These are phyloP conservation scores for Cichladusa arquata DNA, from an alignment of 2,113 vertebrate species.

Conservation along the genomic window DNA sequence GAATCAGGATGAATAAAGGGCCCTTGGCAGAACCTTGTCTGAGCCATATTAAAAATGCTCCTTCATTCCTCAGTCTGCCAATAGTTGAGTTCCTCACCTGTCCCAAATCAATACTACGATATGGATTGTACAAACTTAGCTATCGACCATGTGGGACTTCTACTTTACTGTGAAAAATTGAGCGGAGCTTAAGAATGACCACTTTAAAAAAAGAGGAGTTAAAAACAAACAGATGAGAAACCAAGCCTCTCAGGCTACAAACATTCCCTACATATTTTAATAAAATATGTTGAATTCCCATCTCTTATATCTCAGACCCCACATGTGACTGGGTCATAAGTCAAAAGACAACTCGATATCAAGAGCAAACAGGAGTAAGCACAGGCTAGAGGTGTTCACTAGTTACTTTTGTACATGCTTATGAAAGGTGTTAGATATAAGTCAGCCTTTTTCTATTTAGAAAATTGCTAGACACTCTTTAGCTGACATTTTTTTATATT, in stretches of 20 bases:
- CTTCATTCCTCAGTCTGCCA: constrained; percentile 27
- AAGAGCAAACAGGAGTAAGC: constrained; percentile 50
- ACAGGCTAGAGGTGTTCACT: constrained; percentile 35
- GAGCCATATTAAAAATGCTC: constrained; percentile 25
- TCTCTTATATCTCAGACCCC: not conserved
- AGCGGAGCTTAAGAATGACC: not conserved
- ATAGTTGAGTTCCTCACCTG: constrained; percentile 16
- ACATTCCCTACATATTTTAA: not conserved
- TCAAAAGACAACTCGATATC: constrained; percentile 47
- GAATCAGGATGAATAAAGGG: not conserved
- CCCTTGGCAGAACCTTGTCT: not conserved
- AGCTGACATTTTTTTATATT: not conserved
- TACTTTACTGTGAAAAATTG: not conserved
- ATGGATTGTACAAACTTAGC: constrained; percentile 5
- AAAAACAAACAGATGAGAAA: not conserved
- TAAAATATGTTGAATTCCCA: not conserved
- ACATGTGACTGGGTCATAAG: not conserved
- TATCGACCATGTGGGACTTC: not conserved
- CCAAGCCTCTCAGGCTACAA: not conserved
- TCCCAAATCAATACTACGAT: constrained; percentile 15
- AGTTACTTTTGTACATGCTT: constrained; percentile 16
- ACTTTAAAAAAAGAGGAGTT: not conserved
- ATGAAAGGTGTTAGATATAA: constrained; percentile 4
- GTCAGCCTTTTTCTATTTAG: constrained; percentile 4
- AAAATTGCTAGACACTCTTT: constrained; percentile 8